Evolutionary conservation across 2,888 invertebrate species (phyloP), one percentile per base, ranked within the genome.

Genomic region (Pteria penguin): DNA sequence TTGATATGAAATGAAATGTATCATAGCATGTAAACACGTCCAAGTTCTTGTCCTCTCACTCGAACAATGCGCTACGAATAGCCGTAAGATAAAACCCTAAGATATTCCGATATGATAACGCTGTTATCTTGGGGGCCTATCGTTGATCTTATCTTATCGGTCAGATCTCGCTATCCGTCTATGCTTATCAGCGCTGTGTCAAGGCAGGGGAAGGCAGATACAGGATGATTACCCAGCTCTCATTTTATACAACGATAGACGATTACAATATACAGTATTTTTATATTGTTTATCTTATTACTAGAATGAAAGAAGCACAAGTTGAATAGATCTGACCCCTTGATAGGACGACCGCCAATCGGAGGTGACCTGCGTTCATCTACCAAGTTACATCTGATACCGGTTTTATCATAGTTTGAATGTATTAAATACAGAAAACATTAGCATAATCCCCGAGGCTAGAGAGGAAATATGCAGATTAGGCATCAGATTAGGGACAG

Each of bases 261-360:
- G n/a, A n/a, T n/a, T n/a, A n/a, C n/a, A n/a, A n/a, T n/a, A n/a
- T n/a, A n/a, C n/a, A n/a, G n/a, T n/a, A 11, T 36, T 36, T 36
- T 36, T 36, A 36, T 36, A 36, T 36, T 36, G 45, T 36, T 36
- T 36, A 36, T 36, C 45, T 36, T 36, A 36, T 36, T 36, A 36
- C 45, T 14, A 14, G 45, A 36, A 36, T 36, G 45, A 36, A 11
- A 36, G 45, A 36, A 36, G 45, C 45, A 36, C 45, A 14, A 67
- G 54, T 67, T 67, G 29, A 29, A n/a, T 36, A 67, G 67, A 67
- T 67, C 26, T 52, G 67, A 67, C 55, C 67, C 5, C 8, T 4
- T 27, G 67, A 67, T 67, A 67, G 2, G 55, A n/a, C 2, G n/a
- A 55, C n/a, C 26, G 29, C 67, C 67, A 67, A 67, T 67, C 67